Conservation (phyloP, 2,797 vertebrate species). For the Pogoniulus pusillus region DNA sequence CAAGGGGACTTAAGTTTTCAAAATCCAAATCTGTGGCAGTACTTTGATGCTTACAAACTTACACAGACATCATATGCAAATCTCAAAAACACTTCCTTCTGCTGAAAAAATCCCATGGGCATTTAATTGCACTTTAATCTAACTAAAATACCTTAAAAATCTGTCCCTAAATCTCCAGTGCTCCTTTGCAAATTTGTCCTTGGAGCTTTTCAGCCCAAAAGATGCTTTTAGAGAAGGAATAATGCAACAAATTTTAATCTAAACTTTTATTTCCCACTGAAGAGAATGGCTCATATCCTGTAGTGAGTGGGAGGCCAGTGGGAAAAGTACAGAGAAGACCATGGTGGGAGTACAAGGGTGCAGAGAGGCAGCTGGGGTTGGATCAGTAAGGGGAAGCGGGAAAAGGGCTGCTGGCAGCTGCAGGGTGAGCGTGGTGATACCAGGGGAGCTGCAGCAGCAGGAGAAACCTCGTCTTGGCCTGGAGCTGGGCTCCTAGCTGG, state of each 20-base stretch:
- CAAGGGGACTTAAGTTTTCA: neutral
- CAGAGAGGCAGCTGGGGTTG: neutral
- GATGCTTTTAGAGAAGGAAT: slow-evolving; percentile 36
- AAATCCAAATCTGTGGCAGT: neutral
- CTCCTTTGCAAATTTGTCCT: slow-evolving; percentile 1
- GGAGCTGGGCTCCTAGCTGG: neutral
- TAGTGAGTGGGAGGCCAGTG: neutral
- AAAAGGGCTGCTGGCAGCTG: neutral
- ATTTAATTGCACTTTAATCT: slow-evolving; percentile 17
- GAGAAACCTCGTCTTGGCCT: neutral
- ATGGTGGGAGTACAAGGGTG: neutral
- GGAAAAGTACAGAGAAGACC: neutral
- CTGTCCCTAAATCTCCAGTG: neutral
- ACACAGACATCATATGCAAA: neutral
- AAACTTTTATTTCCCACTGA: slow-evolving; percentile 44
- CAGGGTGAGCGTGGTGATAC: neutral
- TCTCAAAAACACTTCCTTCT: neutral
- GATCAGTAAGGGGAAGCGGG: neutral
- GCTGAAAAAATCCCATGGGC: neutral
- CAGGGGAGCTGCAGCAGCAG: neutral
- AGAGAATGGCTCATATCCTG: slow-evolving; percentile 44
- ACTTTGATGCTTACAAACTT: neutral
- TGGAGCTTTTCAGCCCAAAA: neutral
- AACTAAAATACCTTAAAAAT: slow-evolving; percentile 11
- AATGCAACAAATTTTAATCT: slow-evolving; percentile 34